Base-by-base conservation (phyloP, 2,797 vertebrate species). In the Acanthopagrus latus region DNA sequence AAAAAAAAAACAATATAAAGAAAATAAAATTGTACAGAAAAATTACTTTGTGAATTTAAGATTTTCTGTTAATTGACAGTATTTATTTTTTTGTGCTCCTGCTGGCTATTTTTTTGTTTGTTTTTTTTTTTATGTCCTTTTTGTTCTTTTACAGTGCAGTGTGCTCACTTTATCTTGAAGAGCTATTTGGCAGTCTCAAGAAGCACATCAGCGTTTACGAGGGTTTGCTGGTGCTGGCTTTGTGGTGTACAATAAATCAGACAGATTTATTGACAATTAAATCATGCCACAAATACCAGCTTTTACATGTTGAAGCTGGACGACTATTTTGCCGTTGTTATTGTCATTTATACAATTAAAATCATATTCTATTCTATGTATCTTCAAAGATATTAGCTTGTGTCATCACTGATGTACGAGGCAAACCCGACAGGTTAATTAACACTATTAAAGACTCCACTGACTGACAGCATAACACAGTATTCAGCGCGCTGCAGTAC, bases 171-270 rank as follows among this genome's bases (percentile, higher is more conserved):
- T 77, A 52, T 80, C 78, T 75, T 47, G 25, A 73, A 60, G 65
- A 84, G 71, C 80, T 74, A 77, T 74, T 86, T 71, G 65, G 57
- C 57, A 23, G 48, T 43, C 72, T 70, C 76, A 23, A 80, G 68
- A 68, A 25, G 50, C 20, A 48, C 57, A 64, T 80, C 52, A 74
- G 47, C 43, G 64, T 80, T 71, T 23, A 54, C 55, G 27, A 73
- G 66, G 68, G 25, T 81, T 43, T 58, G 33, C 27, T 25, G 10
- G 25, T 10, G 20, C n/a, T 29, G n/a, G 25, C 25, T 77, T 18
- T 44, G 44, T n/a, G 23, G 23, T 47, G 46, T 47, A 18, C 52
- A 66, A 59, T 18, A 63, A 7, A 33, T 33, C 13, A 16, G 48
- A 65, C 44, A 4, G 4, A 51, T 75, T 55, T 44, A 33, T 50